Conservation (phyloP, 2,888 invertebrate species). For the Cylloceria caligata region DNA sequence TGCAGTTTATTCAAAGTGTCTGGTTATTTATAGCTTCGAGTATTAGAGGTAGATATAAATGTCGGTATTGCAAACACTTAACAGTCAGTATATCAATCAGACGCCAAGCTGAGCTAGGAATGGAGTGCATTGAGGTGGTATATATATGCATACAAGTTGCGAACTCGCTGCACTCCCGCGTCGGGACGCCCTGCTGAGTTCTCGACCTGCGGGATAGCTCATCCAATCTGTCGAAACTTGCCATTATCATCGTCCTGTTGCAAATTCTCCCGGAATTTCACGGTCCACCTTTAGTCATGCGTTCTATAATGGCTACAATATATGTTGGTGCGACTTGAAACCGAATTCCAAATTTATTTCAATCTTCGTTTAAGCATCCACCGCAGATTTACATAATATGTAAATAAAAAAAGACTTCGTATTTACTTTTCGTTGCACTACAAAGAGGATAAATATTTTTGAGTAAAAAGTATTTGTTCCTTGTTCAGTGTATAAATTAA, state of each 20-base stretch:
- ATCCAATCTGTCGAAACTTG: constrained; percentile 72
- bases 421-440: no score
- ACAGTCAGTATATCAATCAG: constrained; percentile 85
- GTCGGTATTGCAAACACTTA: constrained; percentile 84
- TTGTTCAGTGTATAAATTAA: no score
- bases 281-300: constrained; percentile 10
- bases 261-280: constrained; percentile 66
- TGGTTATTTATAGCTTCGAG: constrained; percentile 83
- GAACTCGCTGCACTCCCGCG: constrained; percentile 65
- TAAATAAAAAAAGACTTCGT: not conserved
- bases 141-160: constrained; percentile 26
- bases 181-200: constrained; percentile 73
- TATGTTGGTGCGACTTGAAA: not conserved
- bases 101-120: constrained; percentile 74
- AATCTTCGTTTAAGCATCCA: not conserved
- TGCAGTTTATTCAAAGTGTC: constrained; percentile 76
- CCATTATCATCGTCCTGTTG: constrained; percentile 69
- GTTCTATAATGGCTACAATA: not conserved
- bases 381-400: not conserved
- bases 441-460: no score
- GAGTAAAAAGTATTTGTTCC: no score
- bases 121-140: constrained; percentile 41
- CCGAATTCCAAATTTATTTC: not conserved
- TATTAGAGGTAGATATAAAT: constrained; percentile 84
- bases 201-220: constrained; percentile 68